Percentiles rank a stretch among this genome's conserved stretches.
Conservation (phyloP, 2,888 invertebrate genomes). For the Drosophila kambysellisi region DNA sequence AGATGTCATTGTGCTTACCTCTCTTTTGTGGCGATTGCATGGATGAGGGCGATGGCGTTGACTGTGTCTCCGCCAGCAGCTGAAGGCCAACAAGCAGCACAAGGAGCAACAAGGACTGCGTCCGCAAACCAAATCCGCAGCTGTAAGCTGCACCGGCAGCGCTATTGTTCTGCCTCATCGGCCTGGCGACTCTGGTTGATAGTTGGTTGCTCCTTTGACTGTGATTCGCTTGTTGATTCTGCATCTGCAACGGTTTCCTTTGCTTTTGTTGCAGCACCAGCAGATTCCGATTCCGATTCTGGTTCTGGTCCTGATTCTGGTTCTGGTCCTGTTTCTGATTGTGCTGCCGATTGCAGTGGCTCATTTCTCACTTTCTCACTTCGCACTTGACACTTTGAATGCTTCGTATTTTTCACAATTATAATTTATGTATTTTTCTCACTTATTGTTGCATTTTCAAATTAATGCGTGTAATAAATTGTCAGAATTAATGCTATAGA, state of each 20-base stretch:
- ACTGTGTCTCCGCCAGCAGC: conserved; percentile 77
- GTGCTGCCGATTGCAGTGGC: conserved; percentile 21
- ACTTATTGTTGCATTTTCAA: conserved; percentile 32
- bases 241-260: conserved; percentile 15
- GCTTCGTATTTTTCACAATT: background rate
- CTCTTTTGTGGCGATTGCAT: conserved; percentile 84
- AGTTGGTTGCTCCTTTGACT: conserved; percentile 20
- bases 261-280: background rate
- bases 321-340: conserved; percentile 22
- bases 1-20: conserved; percentile 74
- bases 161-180: conserved; percentile 63
- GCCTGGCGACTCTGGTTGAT: conserved; percentile 49
- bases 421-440: conserved; percentile 12
- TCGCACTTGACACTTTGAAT: conserved; percentile 23
- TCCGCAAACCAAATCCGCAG: conserved; percentile 66
- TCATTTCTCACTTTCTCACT: conserved; percentile 21
- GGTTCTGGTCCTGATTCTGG: conserved; percentile 2
- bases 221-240: conserved; percentile 39
- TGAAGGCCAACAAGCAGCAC: conserved; percentile 72
- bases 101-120: conserved; percentile 66
- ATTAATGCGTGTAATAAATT: conserved; percentile 19
- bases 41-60: conserved; percentile 84
- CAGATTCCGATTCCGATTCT: conserved; percentile 15
- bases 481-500: conserved; percentile 13
- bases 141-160: conserved; percentile 43